Conservation (phyloP, 2,113 vertebrate species). For the Glaucomys volans region DNA sequence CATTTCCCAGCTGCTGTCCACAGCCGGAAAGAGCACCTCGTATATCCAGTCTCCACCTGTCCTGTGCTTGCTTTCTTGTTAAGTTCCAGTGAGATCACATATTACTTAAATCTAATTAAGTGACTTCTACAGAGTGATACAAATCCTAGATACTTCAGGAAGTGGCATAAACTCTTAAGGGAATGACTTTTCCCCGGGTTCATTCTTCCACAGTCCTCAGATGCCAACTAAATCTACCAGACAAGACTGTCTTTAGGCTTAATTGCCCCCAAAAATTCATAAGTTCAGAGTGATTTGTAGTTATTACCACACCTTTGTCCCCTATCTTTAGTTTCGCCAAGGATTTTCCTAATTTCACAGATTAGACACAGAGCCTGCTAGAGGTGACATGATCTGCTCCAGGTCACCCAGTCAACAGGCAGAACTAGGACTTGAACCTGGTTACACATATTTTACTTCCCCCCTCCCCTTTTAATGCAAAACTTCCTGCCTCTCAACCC, state of each 20-base stretch:
- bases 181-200: background rate
- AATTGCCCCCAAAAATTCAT: background rate
- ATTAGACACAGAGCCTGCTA: too few species aligned
- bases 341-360: background rate
- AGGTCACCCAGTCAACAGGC: background rate
- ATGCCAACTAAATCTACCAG: background rate
- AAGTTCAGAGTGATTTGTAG: background rate
- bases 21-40: too few species aligned
- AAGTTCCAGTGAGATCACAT: background rate
- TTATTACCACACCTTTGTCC: background rate
- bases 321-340: background rate
- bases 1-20: background rate
- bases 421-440: background rate
- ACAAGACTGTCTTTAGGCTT: background rate
- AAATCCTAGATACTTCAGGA: background rate
- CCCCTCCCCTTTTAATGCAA: background rate
- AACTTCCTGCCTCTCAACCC: background rate
- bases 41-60: background rate
- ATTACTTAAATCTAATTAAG: background rate
- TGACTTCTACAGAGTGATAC: background rate
- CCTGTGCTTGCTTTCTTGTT: background rate
- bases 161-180: background rate
- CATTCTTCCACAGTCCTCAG: background rate
- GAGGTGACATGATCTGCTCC: background rate
- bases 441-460: background rate